Evolutionary conservation across 2,797 vertebrate genomes (phyloP).

Genomic region (Anisognathus igniventris): DNA sequence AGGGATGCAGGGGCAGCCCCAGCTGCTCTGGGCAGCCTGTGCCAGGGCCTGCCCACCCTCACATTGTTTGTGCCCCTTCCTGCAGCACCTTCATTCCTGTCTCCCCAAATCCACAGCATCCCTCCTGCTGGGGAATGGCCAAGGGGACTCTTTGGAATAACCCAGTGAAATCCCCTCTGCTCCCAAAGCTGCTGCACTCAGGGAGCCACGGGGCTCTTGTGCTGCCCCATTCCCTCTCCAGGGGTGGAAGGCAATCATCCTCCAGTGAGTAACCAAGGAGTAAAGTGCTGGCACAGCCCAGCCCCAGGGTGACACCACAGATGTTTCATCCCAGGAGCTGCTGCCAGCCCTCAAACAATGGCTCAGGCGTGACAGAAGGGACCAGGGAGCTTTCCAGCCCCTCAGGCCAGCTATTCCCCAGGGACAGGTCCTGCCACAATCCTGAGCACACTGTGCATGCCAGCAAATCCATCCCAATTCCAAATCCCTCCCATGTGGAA

Average conservation of each 20-base stretch:
- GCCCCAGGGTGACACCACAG: background rate
- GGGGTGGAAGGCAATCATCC: background rate
- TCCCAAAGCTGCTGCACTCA: background rate
- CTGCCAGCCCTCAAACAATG: slow-evolving; percentile 27
- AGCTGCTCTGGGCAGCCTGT: background rate
- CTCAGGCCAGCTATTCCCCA: background rate
- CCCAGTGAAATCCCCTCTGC: background rate
- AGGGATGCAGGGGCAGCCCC: background rate
- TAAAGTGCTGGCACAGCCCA: background rate
- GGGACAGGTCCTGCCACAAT: background rate
- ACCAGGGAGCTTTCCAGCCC: background rate
- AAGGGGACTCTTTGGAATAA: background rate
- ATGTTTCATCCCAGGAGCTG: background rate
- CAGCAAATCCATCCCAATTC: background rate
- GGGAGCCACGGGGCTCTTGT: background rate
- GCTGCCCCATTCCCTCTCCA: background rate
- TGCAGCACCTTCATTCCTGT: background rate
- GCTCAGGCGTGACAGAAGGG: background rate
- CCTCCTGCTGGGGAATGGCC: background rate
- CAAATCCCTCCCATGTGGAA: background rate
- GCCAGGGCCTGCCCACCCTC: background rate
- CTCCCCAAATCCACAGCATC: background rate
- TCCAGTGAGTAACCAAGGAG: background rate
- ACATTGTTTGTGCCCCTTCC: background rate
- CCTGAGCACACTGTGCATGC: fast-evolving